These are phyloP conservation scores for Lasius fuliginosus DNA, from an alignment of 2,888 invertebrate genomes.

Conservation along the genomic window DNA sequence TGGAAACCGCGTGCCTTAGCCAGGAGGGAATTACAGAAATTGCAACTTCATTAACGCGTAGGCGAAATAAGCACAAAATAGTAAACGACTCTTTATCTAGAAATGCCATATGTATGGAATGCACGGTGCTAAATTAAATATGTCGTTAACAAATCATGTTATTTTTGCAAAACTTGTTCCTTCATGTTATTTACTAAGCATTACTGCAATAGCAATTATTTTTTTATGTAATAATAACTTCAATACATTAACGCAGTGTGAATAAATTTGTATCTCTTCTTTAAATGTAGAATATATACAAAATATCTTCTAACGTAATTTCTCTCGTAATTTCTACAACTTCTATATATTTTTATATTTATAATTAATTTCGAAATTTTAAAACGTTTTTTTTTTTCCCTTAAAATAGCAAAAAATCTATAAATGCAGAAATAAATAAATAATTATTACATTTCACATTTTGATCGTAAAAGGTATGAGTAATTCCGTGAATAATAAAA, in stretches of 20 bases:
- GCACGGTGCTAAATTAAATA: conserved; percentile 39
- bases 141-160: background rate
- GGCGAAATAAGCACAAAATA: background rate
- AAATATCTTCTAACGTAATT: background rate
- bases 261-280: background rate
- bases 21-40: background rate
- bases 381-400: background rate
- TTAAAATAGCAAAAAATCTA: background rate
- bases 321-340: background rate
- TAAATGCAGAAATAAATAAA: background rate
- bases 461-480: background rate
- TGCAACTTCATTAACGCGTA: background rate
- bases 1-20: background rate
- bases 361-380: background rate
- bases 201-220: conserved; percentile 14
- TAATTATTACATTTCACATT: background rate
- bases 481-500: background rate
- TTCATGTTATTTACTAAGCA: background rate
- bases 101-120: background rate
- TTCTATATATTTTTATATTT: background rate
- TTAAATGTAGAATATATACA: background rate
- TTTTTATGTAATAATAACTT: conserved; percentile 1
- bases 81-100: background rate
- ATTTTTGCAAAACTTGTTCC: background rate
- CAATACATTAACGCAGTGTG: background rate